Base-by-base conservation (phyloP, 1,140 invertebrate species). In the Planococcus citri region DNA sequence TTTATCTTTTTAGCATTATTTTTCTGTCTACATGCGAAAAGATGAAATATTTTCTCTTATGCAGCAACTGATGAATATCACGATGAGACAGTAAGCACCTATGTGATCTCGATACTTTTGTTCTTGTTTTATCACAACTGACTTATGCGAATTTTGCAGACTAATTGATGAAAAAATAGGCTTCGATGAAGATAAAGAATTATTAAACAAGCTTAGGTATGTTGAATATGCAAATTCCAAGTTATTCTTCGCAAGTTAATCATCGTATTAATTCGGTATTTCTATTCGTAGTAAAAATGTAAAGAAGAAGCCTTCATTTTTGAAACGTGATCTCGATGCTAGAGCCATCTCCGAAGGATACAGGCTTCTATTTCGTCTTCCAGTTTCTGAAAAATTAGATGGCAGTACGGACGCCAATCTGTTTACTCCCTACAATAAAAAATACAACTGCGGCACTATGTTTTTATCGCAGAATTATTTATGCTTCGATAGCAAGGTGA, bases 401-500 rank as follows among this genome's bases (percentile, higher is more conserved):
- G 95, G 96, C 0, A 88, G 87, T 72, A 89, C 91, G 38, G 88
- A 92, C 75, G 94, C 91, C 77, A 87, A 88, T 1, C 79, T 98
- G 22, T 95, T 92, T 88, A 96, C 95, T n/a, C 95, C 94, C 0
- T 98, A 94, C 75, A 92, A 95, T 76, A 96, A 96, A 76, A 86
- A 86, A 73, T 87, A 94, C 75, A 89, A 93, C 69, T 86, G 85
- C 80, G 96, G 96, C n/a, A 85, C 87, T 73, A 82, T 98, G 72
- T 98, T 90, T 79, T 79, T 99, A 25, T 98, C 95, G 0, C 87
- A 90, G 74, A 95, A 95, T 80, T 98, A 94, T 79, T 85, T 98
- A 73, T 98, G 95, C 77, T 98, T 98, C 79, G 88, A 92, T 77
- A 97, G 95, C 79, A 85, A 90, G 80, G 94, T 96, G 80, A 83